Conservation (phyloP, 2,113 vertebrate species). For the Rana temporaria region DNA sequence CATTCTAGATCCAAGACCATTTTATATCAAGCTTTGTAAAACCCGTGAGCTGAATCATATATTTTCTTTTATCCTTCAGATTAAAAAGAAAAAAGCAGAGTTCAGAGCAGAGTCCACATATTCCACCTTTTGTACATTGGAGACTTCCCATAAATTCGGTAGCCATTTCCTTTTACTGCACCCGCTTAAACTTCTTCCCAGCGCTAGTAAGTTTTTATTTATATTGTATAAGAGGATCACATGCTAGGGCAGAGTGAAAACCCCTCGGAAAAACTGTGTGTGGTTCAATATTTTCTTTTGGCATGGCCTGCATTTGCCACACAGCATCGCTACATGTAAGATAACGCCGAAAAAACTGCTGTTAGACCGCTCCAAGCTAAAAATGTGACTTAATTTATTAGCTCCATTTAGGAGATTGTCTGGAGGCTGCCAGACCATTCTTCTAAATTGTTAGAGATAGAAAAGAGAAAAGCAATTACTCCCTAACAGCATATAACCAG, state of each 20-base stretch:
- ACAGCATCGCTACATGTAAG: slow-evolving; percentile 15
- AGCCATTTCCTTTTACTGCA: slow-evolving; percentile 22
- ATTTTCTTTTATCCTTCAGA: background rate
- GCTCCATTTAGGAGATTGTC: slow-evolving; percentile 55
- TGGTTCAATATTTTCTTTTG: slow-evolving; percentile 13
- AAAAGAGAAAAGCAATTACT: slow-evolving; percentile 57
- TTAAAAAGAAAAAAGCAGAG: slow-evolving; percentile 13
- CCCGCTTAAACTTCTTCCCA: slow-evolving; percentile 22
- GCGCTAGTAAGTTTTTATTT: slow-evolving; percentile 30
- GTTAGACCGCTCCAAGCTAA: slow-evolving; percentile 51
- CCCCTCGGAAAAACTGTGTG: background rate
- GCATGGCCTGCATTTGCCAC: slow-evolving; percentile 2
- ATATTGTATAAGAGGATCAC: background rate
- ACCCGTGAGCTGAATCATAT: background rate
- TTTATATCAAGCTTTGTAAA: slow-evolving; percentile 1
- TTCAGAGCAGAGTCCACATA: background rate
- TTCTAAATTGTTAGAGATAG: slow-evolving; percentile 58
- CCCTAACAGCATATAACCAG: slow-evolving; percentile 57
- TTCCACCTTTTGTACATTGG: slow-evolving; percentile 9
- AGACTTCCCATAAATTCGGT: slow-evolving; percentile 35
- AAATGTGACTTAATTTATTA: slow-evolving; percentile 58
- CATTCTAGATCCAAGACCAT: background rate
- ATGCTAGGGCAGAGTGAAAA: slow-evolving; percentile 26
- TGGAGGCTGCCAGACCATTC: slow-evolving; percentile 55
- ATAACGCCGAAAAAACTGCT: slow-evolving; percentile 17